Percentiles rank a stretch among this genome's conserved stretches.
Conservation (phyloP, 2,113 vertebrate genomes). For the Rhinolophus ferrumequinum region DNA sequence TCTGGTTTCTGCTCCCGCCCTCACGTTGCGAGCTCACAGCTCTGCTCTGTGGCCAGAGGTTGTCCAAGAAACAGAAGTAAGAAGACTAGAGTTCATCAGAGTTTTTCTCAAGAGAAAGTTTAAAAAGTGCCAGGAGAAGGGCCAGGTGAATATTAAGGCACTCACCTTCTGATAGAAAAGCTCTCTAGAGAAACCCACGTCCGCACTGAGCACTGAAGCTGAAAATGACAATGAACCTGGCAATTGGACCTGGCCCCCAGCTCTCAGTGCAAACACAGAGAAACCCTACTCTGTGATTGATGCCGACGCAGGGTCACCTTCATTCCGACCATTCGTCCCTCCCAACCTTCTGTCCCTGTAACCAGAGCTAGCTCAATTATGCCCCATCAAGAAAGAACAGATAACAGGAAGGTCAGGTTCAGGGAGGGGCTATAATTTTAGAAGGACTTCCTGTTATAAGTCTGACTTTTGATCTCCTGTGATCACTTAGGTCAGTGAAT, state of each 20-base stretch:
- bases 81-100: not conserved
- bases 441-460: slow-evolving; percentile 84
- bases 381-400: slow-evolving; percentile 89
- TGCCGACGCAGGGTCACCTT: slow-evolving; percentile 88
- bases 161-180: slow-evolving; percentile 69
- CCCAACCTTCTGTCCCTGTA: slow-evolving; percentile 88
- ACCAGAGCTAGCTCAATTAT: slow-evolving; percentile 90
- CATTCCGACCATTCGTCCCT: slow-evolving; percentile 90
- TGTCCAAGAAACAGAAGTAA: not conserved
- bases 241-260: slow-evolving; percentile 85
- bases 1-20: accelerated
- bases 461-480: slow-evolving; percentile 74
- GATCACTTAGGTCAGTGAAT: slow-evolving; percentile 43
- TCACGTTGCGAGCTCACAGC: accelerated
- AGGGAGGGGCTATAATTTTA: slow-evolving; percentile 85
- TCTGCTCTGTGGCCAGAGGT: not conserved
- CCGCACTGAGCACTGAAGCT: slow-evolving; percentile 86
- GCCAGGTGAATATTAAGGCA: not conserved
- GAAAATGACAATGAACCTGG: slow-evolving; percentile 83
- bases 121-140: slow-evolving; percentile 18
- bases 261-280: slow-evolving; percentile 86
- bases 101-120: not conserved
- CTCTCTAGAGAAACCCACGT: slow-evolving; percentile 74
- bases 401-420: slow-evolving; percentile 93
- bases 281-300: slow-evolving; percentile 92